phyloP scores from a whole-genome alignment of 2,113 vertebrate species.

The Odocoileus virginianus region DNA sequence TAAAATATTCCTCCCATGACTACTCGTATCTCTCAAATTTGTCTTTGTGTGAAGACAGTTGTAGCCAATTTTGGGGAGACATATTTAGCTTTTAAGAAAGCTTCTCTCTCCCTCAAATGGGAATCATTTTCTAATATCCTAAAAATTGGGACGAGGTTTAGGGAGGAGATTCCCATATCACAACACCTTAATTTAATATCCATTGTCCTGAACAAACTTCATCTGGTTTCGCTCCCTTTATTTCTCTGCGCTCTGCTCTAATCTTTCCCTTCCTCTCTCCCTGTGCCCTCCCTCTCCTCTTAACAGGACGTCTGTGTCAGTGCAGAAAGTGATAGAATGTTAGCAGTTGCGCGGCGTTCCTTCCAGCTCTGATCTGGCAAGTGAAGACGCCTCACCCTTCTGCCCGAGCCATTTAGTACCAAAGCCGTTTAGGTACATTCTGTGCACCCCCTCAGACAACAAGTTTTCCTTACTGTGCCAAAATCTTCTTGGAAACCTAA shows the following conservation, averaged over 20 bases:
- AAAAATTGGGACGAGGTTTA: neutral
- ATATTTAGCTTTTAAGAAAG: conserved; percentile 22
- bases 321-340: neutral
- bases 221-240: neutral
- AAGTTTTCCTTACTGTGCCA: neutral
- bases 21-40: conserved; percentile 42
- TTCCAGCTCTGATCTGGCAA: neutral
- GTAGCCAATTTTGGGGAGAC: neutral
- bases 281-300: neutral
- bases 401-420: neutral
- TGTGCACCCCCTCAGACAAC: neutral
- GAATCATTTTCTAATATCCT: conserved; percentile 21
- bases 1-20: conserved; percentile 55
- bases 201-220: neutral
- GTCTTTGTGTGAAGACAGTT: conserved; percentile 25
- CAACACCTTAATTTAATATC: neutral
- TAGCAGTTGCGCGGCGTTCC: neutral
- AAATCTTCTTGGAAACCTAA: conserved; percentile 34
- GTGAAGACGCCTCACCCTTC: neutral
- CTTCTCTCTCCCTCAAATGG: neutral
- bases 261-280: neutral
- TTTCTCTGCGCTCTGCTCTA: neutral
- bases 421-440: neutral
- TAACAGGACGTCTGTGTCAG: neutral
- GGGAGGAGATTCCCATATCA: neutral